Evolutionary conservation across 2,113 vertebrate species (phyloP).

Genomic region (Syrmaticus mikado): DNA sequence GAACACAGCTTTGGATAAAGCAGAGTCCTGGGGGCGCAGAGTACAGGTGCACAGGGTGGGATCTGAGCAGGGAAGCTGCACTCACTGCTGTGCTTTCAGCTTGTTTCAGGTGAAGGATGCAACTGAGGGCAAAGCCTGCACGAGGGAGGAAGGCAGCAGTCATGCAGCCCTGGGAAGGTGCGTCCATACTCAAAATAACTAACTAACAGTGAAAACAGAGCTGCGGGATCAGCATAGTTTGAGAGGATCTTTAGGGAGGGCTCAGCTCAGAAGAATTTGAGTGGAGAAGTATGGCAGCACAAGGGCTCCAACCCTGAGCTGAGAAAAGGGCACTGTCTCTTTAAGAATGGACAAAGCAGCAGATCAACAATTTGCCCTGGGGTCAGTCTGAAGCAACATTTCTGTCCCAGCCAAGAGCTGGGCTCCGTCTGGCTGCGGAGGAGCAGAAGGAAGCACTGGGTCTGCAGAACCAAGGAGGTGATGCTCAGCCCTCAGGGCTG

Average conservation of each 20-base stretch:
- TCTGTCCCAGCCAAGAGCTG: not conserved
- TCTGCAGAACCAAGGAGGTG: rapidly evolving
- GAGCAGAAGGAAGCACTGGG: not conserved
- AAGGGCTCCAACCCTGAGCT: rapidly evolving
- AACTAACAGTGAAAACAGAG: not conserved
- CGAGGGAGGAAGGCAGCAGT: rapidly evolving
- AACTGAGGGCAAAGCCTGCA: rapidly evolving
- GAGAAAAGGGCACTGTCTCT: not conserved
- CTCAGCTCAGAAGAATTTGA: not conserved
- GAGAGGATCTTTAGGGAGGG: rapidly evolving
- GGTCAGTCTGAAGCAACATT: slow-evolving; percentile 33
- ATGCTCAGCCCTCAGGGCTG: not conserved
- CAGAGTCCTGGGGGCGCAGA: not conserved
- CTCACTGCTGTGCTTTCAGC: not conserved
- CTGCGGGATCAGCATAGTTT: rapidly evolving
- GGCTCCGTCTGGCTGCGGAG: not conserved
- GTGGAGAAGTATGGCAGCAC: rapidly evolving
- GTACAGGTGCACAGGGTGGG: not conserved
- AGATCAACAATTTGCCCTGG: not conserved
- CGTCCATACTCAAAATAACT: not conserved
- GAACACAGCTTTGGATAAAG: rapidly evolving
- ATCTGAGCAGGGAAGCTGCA: not conserved
- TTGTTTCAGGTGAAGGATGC: rapidly evolving
- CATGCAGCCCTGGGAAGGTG: not conserved
- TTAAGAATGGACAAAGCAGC: not conserved